Evolutionary conservation across 2,888 invertebrate genomes (phyloP).

Genomic region (Caenorhabditis parvicauda): DNA sequence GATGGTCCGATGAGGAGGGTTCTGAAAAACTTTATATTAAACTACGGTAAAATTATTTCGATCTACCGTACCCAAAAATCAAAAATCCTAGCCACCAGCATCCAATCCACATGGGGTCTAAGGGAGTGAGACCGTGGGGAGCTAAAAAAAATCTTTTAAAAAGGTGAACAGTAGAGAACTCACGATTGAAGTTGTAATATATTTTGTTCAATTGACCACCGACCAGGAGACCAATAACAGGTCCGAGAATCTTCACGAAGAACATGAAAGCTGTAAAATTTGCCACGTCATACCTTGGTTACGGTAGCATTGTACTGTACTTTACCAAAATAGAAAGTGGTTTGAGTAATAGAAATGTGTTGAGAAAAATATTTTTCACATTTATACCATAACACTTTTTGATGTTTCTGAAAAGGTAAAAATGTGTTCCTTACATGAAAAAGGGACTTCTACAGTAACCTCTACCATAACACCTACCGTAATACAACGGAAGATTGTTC

Average conservation of each 20-base stretch:
- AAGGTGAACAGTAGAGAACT: slow-evolving; percentile 1
- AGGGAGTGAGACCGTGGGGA: slow-evolving; percentile 60
- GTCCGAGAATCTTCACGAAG: slow-evolving; percentile 61
- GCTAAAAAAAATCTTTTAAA: slow-evolving; percentile 35
- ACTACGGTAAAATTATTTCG: neutral
- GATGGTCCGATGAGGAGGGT: slow-evolving; percentile 47
- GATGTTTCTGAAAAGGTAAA: neutral
- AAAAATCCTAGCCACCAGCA: slow-evolving; percentile 66
- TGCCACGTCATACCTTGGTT: too few relatives aligned
- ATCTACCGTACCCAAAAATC: slow-evolving; percentile 23
- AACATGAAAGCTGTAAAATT: slow-evolving; percentile 60
- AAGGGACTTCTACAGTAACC: too few relatives aligned
- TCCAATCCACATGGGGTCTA: slow-evolving; percentile 66
- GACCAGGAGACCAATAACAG: slow-evolving; percentile 58
- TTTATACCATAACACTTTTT: too few relatives aligned
- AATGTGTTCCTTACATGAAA: neutral
- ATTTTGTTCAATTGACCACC: slow-evolving; percentile 57
- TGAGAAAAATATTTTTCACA: too few relatives aligned
- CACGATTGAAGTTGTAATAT: slow-evolving; percentile 57
- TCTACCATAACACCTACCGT: slow-evolving; percentile 38
- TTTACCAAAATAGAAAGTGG: neutral
- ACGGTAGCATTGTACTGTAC: too few relatives aligned
- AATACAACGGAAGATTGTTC: slow-evolving; percentile 59
- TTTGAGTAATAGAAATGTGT: too few relatives aligned
- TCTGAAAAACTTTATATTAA: slow-evolving; percentile 4